Conservation (phyloP, 2,888 invertebrate genomes). For the Thereva nobilitata region DNA sequence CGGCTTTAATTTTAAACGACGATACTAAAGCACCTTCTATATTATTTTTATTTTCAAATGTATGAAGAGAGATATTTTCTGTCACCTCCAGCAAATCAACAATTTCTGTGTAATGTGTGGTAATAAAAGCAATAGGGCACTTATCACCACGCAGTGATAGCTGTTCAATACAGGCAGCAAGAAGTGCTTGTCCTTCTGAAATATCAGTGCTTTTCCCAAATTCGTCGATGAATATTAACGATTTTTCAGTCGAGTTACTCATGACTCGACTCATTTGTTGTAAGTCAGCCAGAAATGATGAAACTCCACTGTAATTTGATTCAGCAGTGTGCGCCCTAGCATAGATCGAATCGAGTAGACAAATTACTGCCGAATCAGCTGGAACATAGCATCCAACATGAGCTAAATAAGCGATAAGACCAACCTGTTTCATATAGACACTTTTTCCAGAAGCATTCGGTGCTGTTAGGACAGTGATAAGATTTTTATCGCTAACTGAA, state of each 20-base stretch:
- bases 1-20: conserved; percentile 19
- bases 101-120: conserved; percentile 78
- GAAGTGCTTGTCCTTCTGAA: conserved; percentile 74
- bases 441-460: conserved; percentile 94
- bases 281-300: conserved; percentile 83
- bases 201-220: conserved; percentile 84
- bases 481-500: conserved; percentile 53
- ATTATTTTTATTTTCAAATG: conserved; percentile 22
- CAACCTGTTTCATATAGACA: conserved; percentile 84
- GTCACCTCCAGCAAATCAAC: conserved; percentile 60
- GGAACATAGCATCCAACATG: conserved; percentile 91
- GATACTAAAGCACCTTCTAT: conserved; percentile 18
- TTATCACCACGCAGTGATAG: conserved; percentile 66
- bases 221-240: conserved; percentile 84
- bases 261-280: conserved; percentile 71
- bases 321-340: conserved; percentile 77
- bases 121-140: conserved; percentile 72
- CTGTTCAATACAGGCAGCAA: conserved; percentile 70
- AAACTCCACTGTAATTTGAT: conserved; percentile 76
- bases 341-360: conserved; percentile 73
- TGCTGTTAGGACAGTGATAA: conserved; percentile 81
- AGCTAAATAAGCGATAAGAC: conserved; percentile 79
- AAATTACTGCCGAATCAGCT: conserved; percentile 72
- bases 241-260: conserved; percentile 65
- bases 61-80: conserved; percentile 14